Evolutionary conservation across 2,888 invertebrate species (phyloP).

Genomic region (Xylota segnis): DNA sequence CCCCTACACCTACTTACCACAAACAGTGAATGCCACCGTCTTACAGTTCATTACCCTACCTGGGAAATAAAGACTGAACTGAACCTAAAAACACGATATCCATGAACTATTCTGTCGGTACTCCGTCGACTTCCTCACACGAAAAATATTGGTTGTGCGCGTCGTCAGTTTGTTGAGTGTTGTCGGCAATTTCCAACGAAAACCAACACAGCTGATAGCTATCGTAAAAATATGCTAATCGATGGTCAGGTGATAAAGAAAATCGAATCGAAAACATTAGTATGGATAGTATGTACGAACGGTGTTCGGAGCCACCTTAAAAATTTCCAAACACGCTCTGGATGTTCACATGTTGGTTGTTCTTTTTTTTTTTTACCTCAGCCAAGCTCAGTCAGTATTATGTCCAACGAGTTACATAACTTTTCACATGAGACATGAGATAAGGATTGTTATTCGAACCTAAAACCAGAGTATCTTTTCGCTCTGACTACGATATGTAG

Average conservation of each 20-base stretch:
- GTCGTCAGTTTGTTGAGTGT: constrained; percentile 21
- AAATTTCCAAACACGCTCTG: constrained; percentile 42
- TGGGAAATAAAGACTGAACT: constrained; percentile 50
- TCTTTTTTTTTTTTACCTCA: constrained; percentile 14
- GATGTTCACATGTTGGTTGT: constrained; percentile 38
- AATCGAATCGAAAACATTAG: constrained; percentile 53
- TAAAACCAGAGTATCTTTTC: constrained; percentile 12
- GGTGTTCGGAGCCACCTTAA: constrained; percentile 49
- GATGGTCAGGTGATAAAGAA: constrained; percentile 50
- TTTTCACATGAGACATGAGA: constrained; percentile 4
- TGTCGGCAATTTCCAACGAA: constrained; percentile 60
- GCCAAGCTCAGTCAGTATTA: neutral
- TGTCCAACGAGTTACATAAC: constrained; percentile 52
- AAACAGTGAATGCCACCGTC: constrained; percentile 45
- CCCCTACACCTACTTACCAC: neutral
- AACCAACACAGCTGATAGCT: constrained; percentile 65
- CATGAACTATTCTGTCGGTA: constrained; percentile 63
- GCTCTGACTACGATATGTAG: constrained; percentile 34
- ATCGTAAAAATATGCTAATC: constrained; percentile 70
- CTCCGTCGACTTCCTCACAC: constrained; percentile 60
- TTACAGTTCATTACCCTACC: constrained; percentile 63
- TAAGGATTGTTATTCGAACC: constrained; percentile 25
- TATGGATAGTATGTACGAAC: constrained; percentile 47
- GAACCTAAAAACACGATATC: constrained; percentile 42
- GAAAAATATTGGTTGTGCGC: constrained; percentile 31